Evolutionary conservation across 2,113 vertebrate genomes (phyloP), one percentile per base, ranked within the genome.

Genomic region (Halcyon malimbica): DNA sequence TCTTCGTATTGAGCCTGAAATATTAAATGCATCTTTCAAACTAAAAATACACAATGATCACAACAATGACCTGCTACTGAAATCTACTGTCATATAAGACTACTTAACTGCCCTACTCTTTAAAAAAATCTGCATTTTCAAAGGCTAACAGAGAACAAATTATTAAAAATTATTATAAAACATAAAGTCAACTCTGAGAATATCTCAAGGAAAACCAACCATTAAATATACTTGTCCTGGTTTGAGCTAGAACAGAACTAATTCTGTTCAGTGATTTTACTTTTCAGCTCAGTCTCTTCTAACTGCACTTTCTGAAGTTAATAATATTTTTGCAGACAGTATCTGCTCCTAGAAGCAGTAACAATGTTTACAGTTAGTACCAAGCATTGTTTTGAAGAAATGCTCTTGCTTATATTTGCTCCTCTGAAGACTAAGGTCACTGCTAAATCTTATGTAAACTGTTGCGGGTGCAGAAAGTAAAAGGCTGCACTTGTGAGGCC

Each of bases 1-100:
- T 97, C 96, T 97, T 95, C 97, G 57, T 95, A 98, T 84, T 91
- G 98, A 84, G 91, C 90, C 99, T 99, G 86, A 93, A 96, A 96
- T 46, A 85, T 54, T 57, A 68, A 92, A 95, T 31, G 76, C 6
- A 10, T 31, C 23, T 94, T 92, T 94, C 39, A 89, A 82, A 60
- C 6, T 63, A 54, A 92, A 68, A 91, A 93, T 29, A 31, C 11
- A 37, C 35, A 82, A 16, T 8, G 1, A 42, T 69, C 4, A 4
- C 23, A 87, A 77, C 6, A 63, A 28, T 20, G 16, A 83, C 11
- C 20, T n/a, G 7, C 28, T 71, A 31, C 26, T 84, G 53, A 80
- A 89, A 48, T 28, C 13, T 70, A 67, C 10, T 29, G 20, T 37
- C 48, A 79, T 73, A 51, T 21, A 65, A 2, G 2, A 64, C 20